Evolutionary conservation across 2,888 invertebrate genomes (phyloP), one percentile per base, ranked within the genome.

Genomic region (Cosmia trapezina): DNA sequence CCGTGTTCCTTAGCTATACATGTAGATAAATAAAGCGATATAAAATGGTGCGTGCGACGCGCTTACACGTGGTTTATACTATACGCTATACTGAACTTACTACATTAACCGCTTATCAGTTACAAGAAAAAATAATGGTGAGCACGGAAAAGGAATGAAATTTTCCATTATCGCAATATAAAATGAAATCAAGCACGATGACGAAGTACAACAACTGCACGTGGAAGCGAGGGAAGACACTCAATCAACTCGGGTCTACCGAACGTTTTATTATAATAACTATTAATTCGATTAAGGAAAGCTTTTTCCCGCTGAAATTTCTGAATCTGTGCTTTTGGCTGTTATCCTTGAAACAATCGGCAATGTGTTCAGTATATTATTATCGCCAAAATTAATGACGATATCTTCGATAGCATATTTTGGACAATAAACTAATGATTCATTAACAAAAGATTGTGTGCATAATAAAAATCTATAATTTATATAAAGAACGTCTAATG

Each of bases 71-170:
- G 92, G 86, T 80, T 78, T 81, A 71, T 83, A 81, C 87, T 88
- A 90, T 89, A 88, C 84, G 89, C 88, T 87, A 78, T 86, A 85
- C 83, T 86, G 82, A 83, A 83, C 85, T 84, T 84, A 84, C 87
- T 86, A 89, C 89, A 89, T 89, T 89, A 88, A 76, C 83, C 86
- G 87, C 90, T 94, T 94, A 95, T 94, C 92, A 89, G 86, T 82
- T 83, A 89, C 89, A 90, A 91, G 89, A 89, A 91, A 92, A 89
- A 91, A 91, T 91, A 92, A 91, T 89, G 87, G 89, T 87, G 85
- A 89, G 89, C 93, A 93, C 90, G 92, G 91, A 93, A 93, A 92
- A 90, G 85, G 85, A 92, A 94, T 94, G 89, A 94, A 93, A 91
- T 87, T 92, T 92, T 93, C 91, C 91, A 92, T 91, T 92, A 92